Evolutionary conservation across 2,113 vertebrate species (phyloP), one percentile per base, ranked within the genome.

Genomic region (Plecturocebus donacophilus): DNA sequence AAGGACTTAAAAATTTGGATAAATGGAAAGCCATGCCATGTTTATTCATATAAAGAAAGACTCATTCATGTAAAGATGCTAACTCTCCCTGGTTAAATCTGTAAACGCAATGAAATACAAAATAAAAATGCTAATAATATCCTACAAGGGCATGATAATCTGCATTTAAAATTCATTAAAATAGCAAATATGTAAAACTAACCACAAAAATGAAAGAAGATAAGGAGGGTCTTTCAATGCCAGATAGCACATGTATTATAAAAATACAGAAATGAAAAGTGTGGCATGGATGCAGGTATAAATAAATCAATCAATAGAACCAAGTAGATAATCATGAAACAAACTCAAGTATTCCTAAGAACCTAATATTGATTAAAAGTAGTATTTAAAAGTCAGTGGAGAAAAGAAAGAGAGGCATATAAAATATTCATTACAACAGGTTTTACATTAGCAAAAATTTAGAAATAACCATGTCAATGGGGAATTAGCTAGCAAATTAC

Each of bases 11-110:
- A 91, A 79, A n/a, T 61, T 42, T 85, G 23, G 54, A 66, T 88
- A 92, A 90, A 56, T 47, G 23, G n/a, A 75, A 76, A 87, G 77
- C 32, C 66, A 71, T 20, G 32, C 13, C 32, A 82, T 25, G 10
- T 56, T 83, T 76, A 96, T 85, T 79, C 52, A 96, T 75, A 81
- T 61, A 92, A 87, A 87, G 32, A 38, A 45, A 71, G 23, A 54
- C 20, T 84, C 8, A 30, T 68, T 64, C 77, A 42, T 47, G 21
- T 88, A 66, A 91, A 96, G 38, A 83, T 83, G 40, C 13, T 71
- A 77, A 47, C 77, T 70, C 25, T 84, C 47, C 40, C 45, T 42
- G 73, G 23, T 54, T 89, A 93, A 89, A 68, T 76, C 45, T 84
- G 35, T 83, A 96, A 93, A 84, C 7, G 58, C 70, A 71, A 40